Percentiles rank a stretch among this genome's conserved stretches.
These are phyloP conservation scores for Phaedon cochleariae DNA, from an alignment of 2,888 invertebrate species.

Conservation along the genomic window DNA sequence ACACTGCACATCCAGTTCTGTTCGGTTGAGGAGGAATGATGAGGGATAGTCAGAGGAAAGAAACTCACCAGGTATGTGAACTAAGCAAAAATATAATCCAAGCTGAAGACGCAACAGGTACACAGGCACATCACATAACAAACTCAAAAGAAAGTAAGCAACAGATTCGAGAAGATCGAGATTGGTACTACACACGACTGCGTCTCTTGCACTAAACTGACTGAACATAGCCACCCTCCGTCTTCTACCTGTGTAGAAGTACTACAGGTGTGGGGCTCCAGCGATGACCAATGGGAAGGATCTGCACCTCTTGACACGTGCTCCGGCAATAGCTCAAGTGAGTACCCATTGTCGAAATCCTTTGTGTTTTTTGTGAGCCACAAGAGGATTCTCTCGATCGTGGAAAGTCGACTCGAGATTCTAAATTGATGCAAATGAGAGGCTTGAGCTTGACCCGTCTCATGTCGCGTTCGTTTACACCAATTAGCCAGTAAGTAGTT, in stretches of 20 bases:
- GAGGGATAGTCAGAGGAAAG: no score
- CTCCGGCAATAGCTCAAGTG: constrained; percentile 39
- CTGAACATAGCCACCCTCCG: constrained; percentile 46
- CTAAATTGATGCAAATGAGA: constrained; percentile 32
- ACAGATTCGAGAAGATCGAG: constrained; percentile 11
- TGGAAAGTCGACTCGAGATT: constrained; percentile 23
- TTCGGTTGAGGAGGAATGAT: no score
- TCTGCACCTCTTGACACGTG: constrained; percentile 39
- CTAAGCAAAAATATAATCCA: constrained; percentile 9
- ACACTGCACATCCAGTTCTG: no score
- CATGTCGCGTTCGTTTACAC: constrained; percentile 35
- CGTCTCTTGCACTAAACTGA: constrained; percentile 42
- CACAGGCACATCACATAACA: constrained; percentile 30
- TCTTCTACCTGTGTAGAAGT: constrained; percentile 42
- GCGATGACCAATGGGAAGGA: constrained; percentile 39
- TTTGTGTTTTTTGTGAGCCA: constrained; percentile 35
- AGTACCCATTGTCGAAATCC: constrained; percentile 32
- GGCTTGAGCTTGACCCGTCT: constrained; percentile 24
- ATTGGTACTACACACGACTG: constrained; percentile 20
- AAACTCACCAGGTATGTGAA: constrained; percentile 4
- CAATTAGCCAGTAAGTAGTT: constrained; percentile 35
- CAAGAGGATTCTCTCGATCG: constrained; percentile 29
- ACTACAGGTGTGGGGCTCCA: constrained; percentile 48
- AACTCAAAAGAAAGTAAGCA: constrained; percentile 16
- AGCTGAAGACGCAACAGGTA: neutral